phyloP scores from a whole-genome alignment of 2,113 vertebrate genomes.

The Labeo catla region DNA sequence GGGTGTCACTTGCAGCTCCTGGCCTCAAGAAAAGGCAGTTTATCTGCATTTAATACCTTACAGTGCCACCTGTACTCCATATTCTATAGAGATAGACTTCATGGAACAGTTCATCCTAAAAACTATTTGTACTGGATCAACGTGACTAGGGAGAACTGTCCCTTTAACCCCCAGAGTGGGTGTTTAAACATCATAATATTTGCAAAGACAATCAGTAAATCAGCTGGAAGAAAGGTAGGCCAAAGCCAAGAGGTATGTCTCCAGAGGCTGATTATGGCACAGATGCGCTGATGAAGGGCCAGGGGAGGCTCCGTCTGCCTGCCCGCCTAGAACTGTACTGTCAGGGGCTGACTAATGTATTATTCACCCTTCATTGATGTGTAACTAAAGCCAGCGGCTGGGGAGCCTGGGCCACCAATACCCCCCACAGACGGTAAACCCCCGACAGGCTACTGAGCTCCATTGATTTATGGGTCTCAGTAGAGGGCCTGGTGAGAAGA shows the following conservation, averaged over 20 bases:
- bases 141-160: background rate
- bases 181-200: background rate
- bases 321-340: slow-evolving; percentile 13
- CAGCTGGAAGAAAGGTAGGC: slow-evolving; percentile 29
- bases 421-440: slow-evolving; percentile 60
- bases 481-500: slow-evolving; percentile 8
- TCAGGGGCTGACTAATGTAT: slow-evolving; percentile 70
- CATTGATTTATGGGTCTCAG: slow-evolving; percentile 72
- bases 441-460: slow-evolving; percentile 64
- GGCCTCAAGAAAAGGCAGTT: background rate
- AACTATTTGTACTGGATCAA: background rate
- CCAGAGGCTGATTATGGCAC: slow-evolving; percentile 34
- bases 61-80: background rate
- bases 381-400: slow-evolving; percentile 75
- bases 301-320: slow-evolving; percentile 33
- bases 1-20: slow-evolving; percentile 37
- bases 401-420: slow-evolving; percentile 64
- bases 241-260: slow-evolving; percentile 2
- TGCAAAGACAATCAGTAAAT: background rate
- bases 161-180: background rate
- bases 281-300: slow-evolving; percentile 42
- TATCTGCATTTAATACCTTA: background rate
- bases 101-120: background rate
- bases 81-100: background rate
- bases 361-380: slow-evolving; percentile 79